phyloP scores from a whole-genome alignment of 2,797 vertebrate genomes.

The Pseudochirops corinnae region DNA sequence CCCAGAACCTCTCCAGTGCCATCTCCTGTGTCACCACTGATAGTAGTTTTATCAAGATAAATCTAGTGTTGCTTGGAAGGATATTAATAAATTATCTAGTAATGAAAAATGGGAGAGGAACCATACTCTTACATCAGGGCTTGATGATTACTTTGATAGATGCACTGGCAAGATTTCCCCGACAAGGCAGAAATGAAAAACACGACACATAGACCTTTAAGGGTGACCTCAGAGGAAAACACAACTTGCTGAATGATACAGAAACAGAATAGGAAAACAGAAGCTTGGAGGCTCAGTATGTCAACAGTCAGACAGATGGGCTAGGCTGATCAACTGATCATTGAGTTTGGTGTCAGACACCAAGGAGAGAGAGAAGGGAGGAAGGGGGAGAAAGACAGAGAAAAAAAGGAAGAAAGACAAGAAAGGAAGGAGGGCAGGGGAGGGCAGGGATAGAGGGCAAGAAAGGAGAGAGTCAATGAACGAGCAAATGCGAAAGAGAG shows the following conservation, averaged over 20 bases:
- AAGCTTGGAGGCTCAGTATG: conserved; percentile 80
- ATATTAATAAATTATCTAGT: conserved; percentile 93
- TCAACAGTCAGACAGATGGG: conserved; percentile 85
- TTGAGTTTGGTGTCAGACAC: conserved; percentile 72
- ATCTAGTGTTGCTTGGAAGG: conserved; percentile 87
- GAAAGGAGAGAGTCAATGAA: neutral
- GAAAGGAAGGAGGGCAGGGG: neutral
- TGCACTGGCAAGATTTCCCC: conserved; percentile 88
- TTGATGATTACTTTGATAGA: conserved; percentile 91
- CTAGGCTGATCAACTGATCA: conserved; percentile 80
- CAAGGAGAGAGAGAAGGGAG: conserved; percentile 25
- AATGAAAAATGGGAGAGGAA: conserved; percentile 91
- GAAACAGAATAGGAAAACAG: conserved; percentile 83
- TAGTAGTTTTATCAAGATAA: conserved; percentile 89
- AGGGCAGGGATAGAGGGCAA: neutral
- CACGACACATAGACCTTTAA: conserved; percentile 87
- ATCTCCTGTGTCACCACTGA: conserved; percentile 78
- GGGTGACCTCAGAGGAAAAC: conserved; percentile 89
- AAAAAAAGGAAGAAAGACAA: neutral
- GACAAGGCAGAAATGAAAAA: conserved; percentile 92
- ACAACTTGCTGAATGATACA: conserved; percentile 85
- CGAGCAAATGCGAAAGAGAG: neutral
- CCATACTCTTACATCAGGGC: conserved; percentile 87
- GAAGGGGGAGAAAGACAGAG: neutral
- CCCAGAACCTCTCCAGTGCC: conserved; percentile 64